These are phyloP conservation scores for Aphis craccivora DNA, from an alignment of 1,140 invertebrate genomes.

Conservation along the genomic window DNA sequence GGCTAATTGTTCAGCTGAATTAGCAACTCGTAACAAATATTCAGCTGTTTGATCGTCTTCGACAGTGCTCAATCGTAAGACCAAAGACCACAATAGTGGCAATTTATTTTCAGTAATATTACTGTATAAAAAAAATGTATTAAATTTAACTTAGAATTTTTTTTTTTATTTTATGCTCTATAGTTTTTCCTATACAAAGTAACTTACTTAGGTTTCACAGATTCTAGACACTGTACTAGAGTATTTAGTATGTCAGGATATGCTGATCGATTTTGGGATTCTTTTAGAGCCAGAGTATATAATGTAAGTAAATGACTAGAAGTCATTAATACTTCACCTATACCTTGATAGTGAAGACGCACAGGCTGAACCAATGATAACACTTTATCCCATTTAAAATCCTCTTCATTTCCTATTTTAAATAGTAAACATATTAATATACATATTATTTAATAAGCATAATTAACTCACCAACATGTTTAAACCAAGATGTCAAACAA, in stretches of 20 bases:
- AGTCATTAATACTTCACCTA: slow-evolving; percentile 65
- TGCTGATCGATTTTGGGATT: slow-evolving; percentile 64
- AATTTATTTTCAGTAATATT: slow-evolving; percentile 70
- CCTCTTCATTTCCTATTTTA: slow-evolving; percentile 43
- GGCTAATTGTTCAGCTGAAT: slow-evolving; percentile 66
- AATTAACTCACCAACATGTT: slow-evolving; percentile 62
- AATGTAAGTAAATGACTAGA: slow-evolving; percentile 66
- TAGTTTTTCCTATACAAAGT: background rate
- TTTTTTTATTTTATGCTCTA: background rate
- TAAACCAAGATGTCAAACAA: slow-evolving; percentile 67
- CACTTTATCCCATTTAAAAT: slow-evolving; percentile 65
- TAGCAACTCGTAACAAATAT: slow-evolving; percentile 65
- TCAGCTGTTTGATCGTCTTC: slow-evolving; percentile 61
- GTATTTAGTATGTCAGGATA: slow-evolving; percentile 66
- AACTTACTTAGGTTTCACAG: slow-evolving; percentile 66
- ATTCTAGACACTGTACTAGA: slow-evolving; percentile 66
- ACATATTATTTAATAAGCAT: background rate
- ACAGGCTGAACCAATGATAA: slow-evolving; percentile 65
- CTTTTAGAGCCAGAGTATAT: slow-evolving; percentile 66
- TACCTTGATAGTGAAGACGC: slow-evolving; percentile 64
- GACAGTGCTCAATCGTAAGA: slow-evolving; percentile 68
- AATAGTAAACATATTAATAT: slow-evolving; percentile 38
- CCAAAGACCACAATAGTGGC: slow-evolving; percentile 70
- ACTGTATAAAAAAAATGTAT: slow-evolving; percentile 63
- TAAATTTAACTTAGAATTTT: background rate